Base-by-base conservation (phyloP, 2,888 invertebrate genomes). In the Fabriciana adippe region DNA sequence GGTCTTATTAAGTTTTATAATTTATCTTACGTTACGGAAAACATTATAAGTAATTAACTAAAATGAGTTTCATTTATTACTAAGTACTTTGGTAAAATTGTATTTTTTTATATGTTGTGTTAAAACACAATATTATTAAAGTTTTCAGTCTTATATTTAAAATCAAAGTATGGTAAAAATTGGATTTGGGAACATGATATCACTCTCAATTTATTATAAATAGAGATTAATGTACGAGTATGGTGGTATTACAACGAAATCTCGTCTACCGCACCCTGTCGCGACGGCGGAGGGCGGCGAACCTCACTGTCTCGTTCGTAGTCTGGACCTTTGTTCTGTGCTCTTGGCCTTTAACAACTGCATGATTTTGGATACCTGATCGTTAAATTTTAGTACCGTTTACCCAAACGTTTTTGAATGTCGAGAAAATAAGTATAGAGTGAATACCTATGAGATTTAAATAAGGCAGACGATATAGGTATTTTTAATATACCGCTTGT, bases 271-370 rank as follows among this genome's bases (percentile, higher is more conserved):
- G 31, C 55, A 66, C 60, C 51, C 66, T 55, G 60, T 15, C 66
- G 66, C 59, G 66, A 57, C 57, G 41, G 4, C 54, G 56, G 47
- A 67, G 67, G 64, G 67, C 67, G 67, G 48, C 64, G 67, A 67
- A 67, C 67, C 47, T 64, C 64, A 55, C 31, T 48, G 64, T 70
- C 70, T 67, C 60, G 69, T 60, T 61, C 48, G 61, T 48, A 64
- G 68, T 71, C 66, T 71, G 64, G 61, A 66, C 66, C 64, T 71
- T 67, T 67, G 66, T 69, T 61, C 65, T 60, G 47, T 41, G 53
- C 15, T 61, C 53, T 53, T 45, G 54, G 55, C n/a, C 41, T 48
- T 21, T 66, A 61, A 60, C 54, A 61, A 61, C 35, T 61, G 35
- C 35, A 41, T 31, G 35, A 51, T 35, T 61, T 18, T 41, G 35